Base-by-base conservation (phyloP, 2,888 invertebrate species). In the Kuschelorhynchus macadamiae region DNA sequence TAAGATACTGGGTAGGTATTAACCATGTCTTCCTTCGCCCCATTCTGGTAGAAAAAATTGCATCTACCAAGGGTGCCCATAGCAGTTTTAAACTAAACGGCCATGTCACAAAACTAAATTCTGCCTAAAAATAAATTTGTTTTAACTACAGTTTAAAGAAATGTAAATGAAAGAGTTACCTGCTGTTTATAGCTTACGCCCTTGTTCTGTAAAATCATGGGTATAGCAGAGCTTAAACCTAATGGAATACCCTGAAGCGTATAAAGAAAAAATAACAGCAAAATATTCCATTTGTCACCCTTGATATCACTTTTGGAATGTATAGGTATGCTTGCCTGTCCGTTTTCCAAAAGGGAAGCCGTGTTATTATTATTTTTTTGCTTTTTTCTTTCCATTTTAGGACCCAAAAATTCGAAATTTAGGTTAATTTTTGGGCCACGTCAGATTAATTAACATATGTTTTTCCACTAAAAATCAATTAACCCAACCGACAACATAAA, bases 61-160 rank as follows among this genome's bases (percentile, higher is more conserved):
- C 93, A 85, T 99, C 99, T 2, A 99, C 98, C 74, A 99, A 89
- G 0, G 99, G 99, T 0, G 99, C 99, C 99, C 99, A 99, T 62
- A 99, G 81, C 44, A 99, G 85, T 83, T 99, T 99, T 44, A 98
- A 84, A 81, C 91, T 91, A 78, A 94, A 94, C 0, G 97, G 97
- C 96, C 97, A 97, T 76, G 91, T 91, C 0, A 94, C 95, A 80
- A 97, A 94, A 85, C 97, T 97, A 82, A 97, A 94, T 81, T 94
- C 93, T 12, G 94, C 94, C 92, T 92, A 73, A 3, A 36, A 55
- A 68, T 36, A 3, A 64, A 42, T 20, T 33, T 4, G 25, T 21
- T 33, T 30, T n/a, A 47, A 50, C 32, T n/a, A 1, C n/a, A 16
- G n/a, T n/a, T n/a, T n/a, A n/a, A n/a, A n/a, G n/a, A n/a, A n/a